Evolutionary conservation across 2,113 vertebrate genomes (phyloP).

Genomic region (Rynchops niger): DNA sequence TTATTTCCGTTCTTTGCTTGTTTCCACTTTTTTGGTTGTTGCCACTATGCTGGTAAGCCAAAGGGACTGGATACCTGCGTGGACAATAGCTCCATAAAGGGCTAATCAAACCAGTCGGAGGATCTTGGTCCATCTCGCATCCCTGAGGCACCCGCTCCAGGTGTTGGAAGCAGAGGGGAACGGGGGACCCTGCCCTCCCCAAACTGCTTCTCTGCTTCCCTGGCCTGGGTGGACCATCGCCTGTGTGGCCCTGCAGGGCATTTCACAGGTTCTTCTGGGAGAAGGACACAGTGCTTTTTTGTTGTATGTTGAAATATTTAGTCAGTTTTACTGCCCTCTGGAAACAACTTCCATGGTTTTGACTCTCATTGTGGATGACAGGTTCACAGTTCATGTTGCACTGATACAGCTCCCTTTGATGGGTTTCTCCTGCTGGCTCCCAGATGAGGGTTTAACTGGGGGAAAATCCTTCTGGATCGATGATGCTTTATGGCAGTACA

Average conservation of each 20-base stretch:
- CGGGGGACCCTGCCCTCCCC: too few species aligned
- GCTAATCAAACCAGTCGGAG: too few species aligned
- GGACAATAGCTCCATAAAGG: not conserved
- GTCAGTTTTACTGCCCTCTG: not conserved
- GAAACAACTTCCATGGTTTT: not conserved
- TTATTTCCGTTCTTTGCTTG: not conserved
- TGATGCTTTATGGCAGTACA: not conserved
- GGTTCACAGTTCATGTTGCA: not conserved
- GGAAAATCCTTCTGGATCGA: not conserved
- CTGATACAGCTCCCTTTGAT: accelerated
- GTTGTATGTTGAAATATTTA: not conserved
- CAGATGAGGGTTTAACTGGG: not conserved
- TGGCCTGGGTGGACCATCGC: accelerated
- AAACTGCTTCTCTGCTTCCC: not conserved
- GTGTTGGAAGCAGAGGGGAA: not conserved
- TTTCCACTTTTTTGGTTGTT: not conserved
- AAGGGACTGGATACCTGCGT: not conserved
- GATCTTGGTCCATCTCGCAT: not conserved
- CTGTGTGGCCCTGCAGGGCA: not conserved
- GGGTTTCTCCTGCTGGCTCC: not conserved
- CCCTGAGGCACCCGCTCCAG: accelerated
- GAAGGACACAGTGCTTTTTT: not conserved
- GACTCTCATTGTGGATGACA: not conserved
- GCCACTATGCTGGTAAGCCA: not conserved
- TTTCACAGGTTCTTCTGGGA: not conserved